Evolutionary conservation across 1,140 invertebrate genomes (phyloP).

Genomic region (Drosophila punjabiensis): DNA sequence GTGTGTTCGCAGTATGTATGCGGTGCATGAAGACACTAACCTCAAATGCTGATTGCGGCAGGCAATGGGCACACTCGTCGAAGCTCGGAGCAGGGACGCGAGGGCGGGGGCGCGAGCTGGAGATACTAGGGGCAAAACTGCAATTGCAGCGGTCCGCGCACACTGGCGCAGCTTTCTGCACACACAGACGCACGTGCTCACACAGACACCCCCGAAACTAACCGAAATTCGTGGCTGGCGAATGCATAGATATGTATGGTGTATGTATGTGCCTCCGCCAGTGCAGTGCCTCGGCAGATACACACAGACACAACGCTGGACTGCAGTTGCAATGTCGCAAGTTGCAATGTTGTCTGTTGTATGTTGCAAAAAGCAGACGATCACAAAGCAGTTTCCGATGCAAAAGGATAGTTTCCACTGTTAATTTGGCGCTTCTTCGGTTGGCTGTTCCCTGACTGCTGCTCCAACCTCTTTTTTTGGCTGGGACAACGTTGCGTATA

Average conservation of each 20-base stretch:
- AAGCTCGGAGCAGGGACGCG: conserved; percentile 16
- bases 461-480: conserved; percentile 9
- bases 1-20: conserved; percentile 30
- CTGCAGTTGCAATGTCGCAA: conserved; percentile 55
- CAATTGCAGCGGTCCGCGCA: conserved; percentile 64
- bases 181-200: conserved; percentile 70
- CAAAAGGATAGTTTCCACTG: conserved; percentile 18
- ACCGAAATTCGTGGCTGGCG: conserved; percentile 53
- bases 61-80: conserved; percentile 39
- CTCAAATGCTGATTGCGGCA: conserved; percentile 78
- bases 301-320: conserved; percentile 39
- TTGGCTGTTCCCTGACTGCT: not conserved
- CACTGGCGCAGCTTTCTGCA: conserved; percentile 47
- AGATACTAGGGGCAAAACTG: conserved; percentile 43
- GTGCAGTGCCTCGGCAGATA: conserved; percentile 35
- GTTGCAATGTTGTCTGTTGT: conserved; percentile 11
- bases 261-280: conserved; percentile 6
- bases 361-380: conserved; percentile 46
- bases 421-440: conserved; percentile 45
- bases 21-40: conserved; percentile 66
- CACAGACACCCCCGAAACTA: conserved; percentile 61
- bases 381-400: conserved; percentile 42
- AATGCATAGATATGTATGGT: conserved; percentile 37
- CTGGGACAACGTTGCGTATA: conserved; percentile 55
- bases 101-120: conserved; percentile 12